Evolutionary conservation across 2,113 vertebrate genomes (phyloP).

Genomic region (Rafetus swinhoei): DNA sequence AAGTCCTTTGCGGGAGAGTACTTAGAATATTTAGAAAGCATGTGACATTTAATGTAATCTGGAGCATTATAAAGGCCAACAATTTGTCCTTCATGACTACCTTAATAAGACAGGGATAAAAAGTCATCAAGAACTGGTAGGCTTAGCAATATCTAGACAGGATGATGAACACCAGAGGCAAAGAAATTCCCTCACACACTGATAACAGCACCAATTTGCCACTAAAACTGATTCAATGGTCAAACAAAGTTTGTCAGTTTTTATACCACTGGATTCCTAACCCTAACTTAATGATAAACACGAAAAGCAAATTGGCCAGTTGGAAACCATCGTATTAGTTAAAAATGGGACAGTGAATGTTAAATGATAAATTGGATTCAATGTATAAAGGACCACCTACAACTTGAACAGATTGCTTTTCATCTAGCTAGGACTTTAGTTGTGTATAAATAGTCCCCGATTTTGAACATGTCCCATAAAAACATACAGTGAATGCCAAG

Average conservation of each 20-base stretch:
- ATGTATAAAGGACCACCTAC: neutral
- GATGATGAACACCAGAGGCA: neutral
- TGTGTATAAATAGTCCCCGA: neutral
- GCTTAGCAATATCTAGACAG: neutral
- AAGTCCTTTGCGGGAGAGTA: neutral
- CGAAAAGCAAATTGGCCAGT: neutral
- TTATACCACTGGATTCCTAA: neutral
- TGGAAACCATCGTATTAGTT: neutral
- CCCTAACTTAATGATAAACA: neutral
- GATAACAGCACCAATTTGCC: neutral
- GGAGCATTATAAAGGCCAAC: neutral
- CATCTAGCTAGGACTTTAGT: neutral
- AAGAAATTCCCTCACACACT: neutral
- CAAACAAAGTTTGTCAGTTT: neutral
- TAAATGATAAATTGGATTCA: neutral
- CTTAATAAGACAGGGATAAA: neutral
- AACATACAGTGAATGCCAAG: fast-evolving
- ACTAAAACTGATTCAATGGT: neutral
- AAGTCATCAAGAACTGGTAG: neutral
- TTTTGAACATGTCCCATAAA: neutral
- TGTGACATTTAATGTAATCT: neutral
- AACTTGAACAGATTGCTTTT: neutral
- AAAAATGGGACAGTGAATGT: neutral
- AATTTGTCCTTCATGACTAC: neutral
- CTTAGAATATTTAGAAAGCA: neutral